Conservation (phyloP, 2,888 invertebrate species). For the Dryadula phaetusa region DNA sequence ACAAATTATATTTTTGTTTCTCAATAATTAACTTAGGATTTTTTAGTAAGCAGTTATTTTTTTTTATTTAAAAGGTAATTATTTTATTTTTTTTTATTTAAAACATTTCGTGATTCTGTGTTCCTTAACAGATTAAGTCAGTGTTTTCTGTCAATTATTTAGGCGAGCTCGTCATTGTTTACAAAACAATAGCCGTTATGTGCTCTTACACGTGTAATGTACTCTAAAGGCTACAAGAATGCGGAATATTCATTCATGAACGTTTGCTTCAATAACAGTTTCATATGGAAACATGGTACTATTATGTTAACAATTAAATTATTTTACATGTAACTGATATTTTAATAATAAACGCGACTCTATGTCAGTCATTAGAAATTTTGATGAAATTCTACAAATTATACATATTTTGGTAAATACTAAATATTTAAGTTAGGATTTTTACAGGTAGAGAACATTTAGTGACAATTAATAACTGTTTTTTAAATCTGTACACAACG, state of each 20-base stretch:
- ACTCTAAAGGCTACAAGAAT: not conserved
- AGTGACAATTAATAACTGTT: too few species aligned
- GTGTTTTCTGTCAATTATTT: not conserved
- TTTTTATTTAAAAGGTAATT: too few species aligned
- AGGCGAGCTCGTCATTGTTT: slow-evolving; percentile 9
- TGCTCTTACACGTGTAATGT: not conserved
- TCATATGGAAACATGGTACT: not conserved
- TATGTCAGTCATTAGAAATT: too few species aligned
- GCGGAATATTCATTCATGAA: slow-evolving; percentile 11
- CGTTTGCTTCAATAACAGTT: not conserved
- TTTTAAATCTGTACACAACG: too few species aligned
- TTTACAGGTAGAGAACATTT: too few species aligned
- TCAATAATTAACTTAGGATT: too few species aligned
- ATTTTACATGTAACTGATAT: not conserved
- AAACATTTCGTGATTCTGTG: not conserved
- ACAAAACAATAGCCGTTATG: not conserved
- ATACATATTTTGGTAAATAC: too few species aligned
- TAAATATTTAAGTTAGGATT: too few species aligned
- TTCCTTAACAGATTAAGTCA: not conserved
- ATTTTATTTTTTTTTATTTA: not conserved
- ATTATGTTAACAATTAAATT: not conserved
- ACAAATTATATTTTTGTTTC: too few species aligned
- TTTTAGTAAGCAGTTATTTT: too few species aligned
- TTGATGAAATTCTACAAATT: too few species aligned
- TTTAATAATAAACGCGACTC: too few species aligned